Base-by-base conservation (phyloP, 2,797 vertebrate species). In the Glossophaga mutica region DNA sequence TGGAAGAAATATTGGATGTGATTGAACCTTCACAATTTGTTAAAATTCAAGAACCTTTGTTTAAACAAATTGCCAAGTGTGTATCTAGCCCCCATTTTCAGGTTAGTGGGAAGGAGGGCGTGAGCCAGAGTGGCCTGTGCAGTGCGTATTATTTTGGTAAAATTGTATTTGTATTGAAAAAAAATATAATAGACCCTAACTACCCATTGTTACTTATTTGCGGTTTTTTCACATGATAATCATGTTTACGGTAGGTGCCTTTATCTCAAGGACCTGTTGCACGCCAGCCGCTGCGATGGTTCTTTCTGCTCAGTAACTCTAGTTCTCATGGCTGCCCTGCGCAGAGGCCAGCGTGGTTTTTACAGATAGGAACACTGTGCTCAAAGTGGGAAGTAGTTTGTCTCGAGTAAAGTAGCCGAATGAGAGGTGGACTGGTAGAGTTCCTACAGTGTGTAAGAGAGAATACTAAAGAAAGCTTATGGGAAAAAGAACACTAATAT, bases 41-140 rank as follows among this genome's bases (percentile, higher is more conserved):
- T 94, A 99, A 99, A 99, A 99, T 99, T 98, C 99, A 99, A 98
- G 99, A 99, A 98, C 99, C 99, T 3, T 99, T 99, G 97, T 99
- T 99, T 99, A 99, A 99, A 98, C 99, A 99, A 98, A 99, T 99
- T 98, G 99, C 99, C 98, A 99, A 98, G 98, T 99, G 99, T 95
- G 99, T 99, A 87, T 99, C 99, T 98, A 99, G 99, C 98, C 99
- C 99, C 97, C 99, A 99, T 98, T 99, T 99, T 98, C 99, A 99
- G 99, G 99, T 99, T 85, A 98, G 98, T 98, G 79, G 12, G 85
- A 68, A 77, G 37, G 46, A 86, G 24, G 71, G 44, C 12, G 9
- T 6, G 48, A 82, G 29, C 46, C 46, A 67, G 76, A 74, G 48
- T 57, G n/a, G 21, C 71, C 48, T 87, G 1, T 55, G 14, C 34